These are phyloP conservation scores for Erpobdella octoculata DNA, from an alignment of 2,888 invertebrate genomes.

Conservation along the genomic window DNA sequence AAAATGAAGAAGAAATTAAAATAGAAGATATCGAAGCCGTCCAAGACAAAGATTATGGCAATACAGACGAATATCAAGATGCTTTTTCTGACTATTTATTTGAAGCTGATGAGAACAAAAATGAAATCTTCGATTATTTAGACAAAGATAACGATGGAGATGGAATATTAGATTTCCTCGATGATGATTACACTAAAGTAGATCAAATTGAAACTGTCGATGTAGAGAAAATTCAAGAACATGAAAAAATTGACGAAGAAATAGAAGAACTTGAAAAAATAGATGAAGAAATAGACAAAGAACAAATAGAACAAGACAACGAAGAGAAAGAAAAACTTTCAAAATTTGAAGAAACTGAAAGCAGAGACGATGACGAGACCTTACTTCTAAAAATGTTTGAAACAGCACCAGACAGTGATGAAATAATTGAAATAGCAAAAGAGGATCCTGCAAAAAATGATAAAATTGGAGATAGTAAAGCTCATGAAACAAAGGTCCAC, in stretches of 20 bases:
- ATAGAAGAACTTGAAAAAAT: conserved; percentile 40
- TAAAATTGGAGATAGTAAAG: not conserved
- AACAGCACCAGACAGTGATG: not conserved
- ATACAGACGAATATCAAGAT: conserved; percentile 34
- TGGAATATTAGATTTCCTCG: conserved; percentile 38
- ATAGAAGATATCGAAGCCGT: too few species aligned
- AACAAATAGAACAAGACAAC: not conserved
- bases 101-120: conserved; percentile 26
- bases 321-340: not conserved
- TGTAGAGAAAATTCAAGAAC: conserved; percentile 33
- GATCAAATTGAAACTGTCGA: conserved; percentile 34
- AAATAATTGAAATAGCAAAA: not conserved
- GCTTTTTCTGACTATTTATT: too few species aligned
- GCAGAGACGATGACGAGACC: not conserved
- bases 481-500: not conserved
- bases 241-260: conserved; percentile 36
- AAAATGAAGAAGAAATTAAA: too few species aligned
- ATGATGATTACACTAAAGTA: conserved; percentile 38
- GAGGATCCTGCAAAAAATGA: not conserved
- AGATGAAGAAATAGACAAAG: conserved; percentile 36
- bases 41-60: too few species aligned
- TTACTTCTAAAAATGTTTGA: too few species aligned
- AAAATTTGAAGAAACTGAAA: not conserved
- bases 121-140: conserved; percentile 27
- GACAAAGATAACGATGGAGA: conserved; percentile 34